phyloP scores from a whole-genome alignment of 1,140 invertebrate species.

The Eulimnadia texana region DNA sequence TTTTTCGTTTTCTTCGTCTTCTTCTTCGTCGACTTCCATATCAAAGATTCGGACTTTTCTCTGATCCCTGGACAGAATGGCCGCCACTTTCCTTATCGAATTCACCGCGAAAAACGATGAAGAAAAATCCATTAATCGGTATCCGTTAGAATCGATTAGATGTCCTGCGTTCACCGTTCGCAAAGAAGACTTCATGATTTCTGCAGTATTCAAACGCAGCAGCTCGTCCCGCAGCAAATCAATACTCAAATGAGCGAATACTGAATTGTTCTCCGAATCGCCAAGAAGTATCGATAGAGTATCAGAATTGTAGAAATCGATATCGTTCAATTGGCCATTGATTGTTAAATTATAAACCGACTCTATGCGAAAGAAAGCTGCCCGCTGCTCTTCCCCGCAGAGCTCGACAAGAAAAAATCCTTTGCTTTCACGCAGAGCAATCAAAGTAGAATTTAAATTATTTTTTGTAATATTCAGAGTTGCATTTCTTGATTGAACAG shows the following conservation, averaged over 20 bases:
- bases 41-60: slow-evolving; percentile 73
- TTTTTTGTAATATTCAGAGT: background rate
- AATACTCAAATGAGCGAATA: slow-evolving; percentile 27
- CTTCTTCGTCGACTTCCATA: slow-evolving; percentile 83
- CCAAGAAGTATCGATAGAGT: slow-evolving; percentile 42
- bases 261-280: slow-evolving; percentile 20
- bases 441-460: slow-evolving; percentile 1
- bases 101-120: slow-evolving; percentile 63
- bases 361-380: slow-evolving; percentile 20
- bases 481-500: too few relatives aligned
- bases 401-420: slow-evolving; percentile 13
- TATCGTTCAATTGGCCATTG: slow-evolving; percentile 23
- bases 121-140: slow-evolving; percentile 52
- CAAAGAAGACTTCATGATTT: slow-evolving; percentile 16
- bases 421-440: background rate
- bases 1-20: slow-evolving; percentile 47
- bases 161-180: slow-evolving; percentile 22
- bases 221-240: slow-evolving; percentile 18
- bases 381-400: slow-evolving; percentile 9
- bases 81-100: slow-evolving; percentile 70
- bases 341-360: slow-evolving; percentile 6
- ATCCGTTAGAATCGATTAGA: slow-evolving; percentile 24
- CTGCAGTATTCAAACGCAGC: slow-evolving; percentile 1
- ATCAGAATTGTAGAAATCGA: slow-evolving; percentile 65
- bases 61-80: slow-evolving; percentile 60